Evolutionary conservation across 2,113 vertebrate species (phyloP), one percentile per base, ranked within the genome.

Genomic region (Malurus cyaneus): DNA sequence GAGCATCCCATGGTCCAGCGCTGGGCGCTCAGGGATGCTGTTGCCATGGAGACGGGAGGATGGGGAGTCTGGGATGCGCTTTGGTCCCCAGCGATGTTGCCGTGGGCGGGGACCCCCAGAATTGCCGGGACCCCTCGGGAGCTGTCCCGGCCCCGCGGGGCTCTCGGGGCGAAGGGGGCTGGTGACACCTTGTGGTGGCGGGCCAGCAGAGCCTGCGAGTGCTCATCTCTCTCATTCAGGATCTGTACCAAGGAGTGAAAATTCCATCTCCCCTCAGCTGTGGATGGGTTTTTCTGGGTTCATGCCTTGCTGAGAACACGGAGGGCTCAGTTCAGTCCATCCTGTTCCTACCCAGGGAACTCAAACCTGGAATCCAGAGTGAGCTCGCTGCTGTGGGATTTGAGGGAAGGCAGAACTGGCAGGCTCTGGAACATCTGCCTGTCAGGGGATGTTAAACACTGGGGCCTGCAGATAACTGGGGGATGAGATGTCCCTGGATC

Each of bases 151-250:
- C 80, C 54, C 65, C 19, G 24, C 8, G 69, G 42, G 74, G 61
- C 53, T 46, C 60, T 76, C 17, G 3, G 79, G 94, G 60, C 21
- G 59, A 80, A 95, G 95, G 74, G 91, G 24, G 18, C 39, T 78
- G 89, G 91, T 96, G 96, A 93, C 95, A 82, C 59, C 96, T 97
- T 15, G 81, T 62, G 95, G 95, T 8, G 21, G 18, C 21, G 71
- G 42, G 76, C 52, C 3, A 26, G 50, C 80, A 1, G 41, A 6
- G 60, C 42, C 49, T 32, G 52, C 81, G n/a, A n/a, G n/a, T n/a
- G n/a, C n/a, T n/a, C n/a, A n/a, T n/a, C n/a, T n/a, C n/a, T n/a
- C n/a, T n/a, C n/a, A n/a, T n/a, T n/a, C n/a, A 12, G 31, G 17
- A 34, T 31, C 24, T 34, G 14, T 23, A 44, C 29, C 10, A 25